These are phyloP conservation scores for Plecotus auritus DNA, from an alignment of 2,113 vertebrate genomes.

Conservation along the genomic window DNA sequence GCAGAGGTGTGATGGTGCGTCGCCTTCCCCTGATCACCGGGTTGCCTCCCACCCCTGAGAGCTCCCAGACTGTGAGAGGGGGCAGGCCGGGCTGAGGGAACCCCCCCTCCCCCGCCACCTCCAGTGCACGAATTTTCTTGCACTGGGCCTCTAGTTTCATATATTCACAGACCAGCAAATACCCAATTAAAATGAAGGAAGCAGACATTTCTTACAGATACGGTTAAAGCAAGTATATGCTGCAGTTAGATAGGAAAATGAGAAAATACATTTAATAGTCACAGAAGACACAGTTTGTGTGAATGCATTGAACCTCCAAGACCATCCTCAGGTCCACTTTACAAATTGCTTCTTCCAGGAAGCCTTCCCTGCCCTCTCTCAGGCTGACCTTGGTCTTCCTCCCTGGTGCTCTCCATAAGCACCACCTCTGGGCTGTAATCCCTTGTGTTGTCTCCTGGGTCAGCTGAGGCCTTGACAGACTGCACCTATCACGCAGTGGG, in stretches of 20 bases:
- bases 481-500: accelerated
- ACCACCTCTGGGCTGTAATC: background rate
- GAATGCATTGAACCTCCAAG: background rate
- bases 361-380: background rate
- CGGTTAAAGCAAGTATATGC: background rate
- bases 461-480: background rate
- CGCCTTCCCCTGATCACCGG: too few relatives aligned
- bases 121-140: too few relatives aligned
- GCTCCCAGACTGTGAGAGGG: too few relatives aligned
- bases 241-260: background rate
- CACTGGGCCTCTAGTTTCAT: background rate
- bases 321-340: background rate
- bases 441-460: background rate
- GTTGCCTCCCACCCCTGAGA: too few relatives aligned
- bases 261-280: background rate
- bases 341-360: background rate
- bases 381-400: background rate
- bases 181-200: background rate
- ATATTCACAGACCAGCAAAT: background rate
- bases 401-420: too few relatives aligned
- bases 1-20: too few relatives aligned
- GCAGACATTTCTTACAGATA: background rate
- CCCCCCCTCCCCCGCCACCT: too few relatives aligned
- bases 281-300: background rate
- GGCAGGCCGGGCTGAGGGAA: too few relatives aligned